Conservation (phyloP, 2,113 vertebrate genomes). For the Isurus oxyrinchus region DNA sequence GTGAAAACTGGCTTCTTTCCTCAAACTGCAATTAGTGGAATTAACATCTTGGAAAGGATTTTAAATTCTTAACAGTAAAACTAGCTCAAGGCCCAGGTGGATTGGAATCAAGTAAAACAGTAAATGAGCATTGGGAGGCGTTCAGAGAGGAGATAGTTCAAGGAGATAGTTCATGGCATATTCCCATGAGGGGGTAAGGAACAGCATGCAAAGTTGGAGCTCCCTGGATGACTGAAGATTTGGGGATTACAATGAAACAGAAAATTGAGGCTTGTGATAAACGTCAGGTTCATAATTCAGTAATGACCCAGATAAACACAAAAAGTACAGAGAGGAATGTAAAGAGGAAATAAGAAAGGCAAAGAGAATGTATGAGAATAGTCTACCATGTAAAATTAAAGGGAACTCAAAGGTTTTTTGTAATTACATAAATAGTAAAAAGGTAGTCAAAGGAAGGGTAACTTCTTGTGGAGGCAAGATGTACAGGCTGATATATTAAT, state of each 20-base stretch:
- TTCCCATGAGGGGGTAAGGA: neutral
- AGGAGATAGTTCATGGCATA: neutral
- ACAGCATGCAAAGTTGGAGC: neutral
- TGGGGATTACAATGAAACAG: too few species aligned
- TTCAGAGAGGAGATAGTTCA: neutral
- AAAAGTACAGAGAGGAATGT: neutral
- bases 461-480: neutral
- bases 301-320: neutral
- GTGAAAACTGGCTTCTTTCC: too few species aligned
- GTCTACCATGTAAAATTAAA: neutral
- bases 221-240: too few species aligned
- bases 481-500: neutral
- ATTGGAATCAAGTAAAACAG: too few species aligned
- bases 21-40: too few species aligned
- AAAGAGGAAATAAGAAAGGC: neutral
- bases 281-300: neutral
- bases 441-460: neutral
- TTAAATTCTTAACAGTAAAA: neutral
- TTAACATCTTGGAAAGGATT: neutral
- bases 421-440: neutral
- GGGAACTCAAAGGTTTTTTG: neutral
- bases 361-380: neutral
- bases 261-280: too few species aligned
- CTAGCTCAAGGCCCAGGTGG: neutral
- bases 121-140: neutral